phyloP scores from a whole-genome alignment of 2,113 vertebrate species.

The Pantherophis guttatus region DNA sequence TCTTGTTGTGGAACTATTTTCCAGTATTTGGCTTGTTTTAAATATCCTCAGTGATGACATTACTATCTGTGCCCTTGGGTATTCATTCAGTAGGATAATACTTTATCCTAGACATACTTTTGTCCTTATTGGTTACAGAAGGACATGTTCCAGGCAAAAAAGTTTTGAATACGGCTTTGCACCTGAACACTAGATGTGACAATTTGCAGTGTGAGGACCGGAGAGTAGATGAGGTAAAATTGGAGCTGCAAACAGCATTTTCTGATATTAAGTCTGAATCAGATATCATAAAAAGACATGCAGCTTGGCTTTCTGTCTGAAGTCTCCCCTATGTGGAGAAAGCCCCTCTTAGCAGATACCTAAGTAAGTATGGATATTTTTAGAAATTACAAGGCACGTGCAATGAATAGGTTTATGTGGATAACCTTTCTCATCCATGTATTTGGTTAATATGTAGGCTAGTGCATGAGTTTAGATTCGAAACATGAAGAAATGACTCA shows the following conservation, averaged over 20 bases:
- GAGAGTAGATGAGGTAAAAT: not conserved
- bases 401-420: not conserved
- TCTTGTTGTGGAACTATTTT: conserved; percentile 21
- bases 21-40: conserved; percentile 10
- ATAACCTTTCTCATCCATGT: not conserved
- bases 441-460: not conserved
- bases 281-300: not conserved
- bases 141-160: conserved; percentile 1
- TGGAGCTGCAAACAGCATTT: not conserved
- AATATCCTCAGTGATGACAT: conserved; percentile 16
- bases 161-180: not conserved
- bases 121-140: conserved; percentile 18
- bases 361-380: not conserved
- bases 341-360: not conserved
- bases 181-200: not conserved
- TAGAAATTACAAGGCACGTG: not conserved
- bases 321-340: not conserved
- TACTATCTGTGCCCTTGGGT: not conserved
- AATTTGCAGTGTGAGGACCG: not conserved
- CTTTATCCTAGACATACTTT: not conserved
- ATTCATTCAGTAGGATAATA: conserved; percentile 12
- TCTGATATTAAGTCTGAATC: not conserved
- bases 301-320: not conserved
- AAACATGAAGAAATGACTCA: not conserved
- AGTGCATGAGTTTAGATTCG: not conserved